These are phyloP conservation scores for Sympetrum striolatum DNA, from an alignment of 2,888 invertebrate species.

Conservation along the genomic window DNA sequence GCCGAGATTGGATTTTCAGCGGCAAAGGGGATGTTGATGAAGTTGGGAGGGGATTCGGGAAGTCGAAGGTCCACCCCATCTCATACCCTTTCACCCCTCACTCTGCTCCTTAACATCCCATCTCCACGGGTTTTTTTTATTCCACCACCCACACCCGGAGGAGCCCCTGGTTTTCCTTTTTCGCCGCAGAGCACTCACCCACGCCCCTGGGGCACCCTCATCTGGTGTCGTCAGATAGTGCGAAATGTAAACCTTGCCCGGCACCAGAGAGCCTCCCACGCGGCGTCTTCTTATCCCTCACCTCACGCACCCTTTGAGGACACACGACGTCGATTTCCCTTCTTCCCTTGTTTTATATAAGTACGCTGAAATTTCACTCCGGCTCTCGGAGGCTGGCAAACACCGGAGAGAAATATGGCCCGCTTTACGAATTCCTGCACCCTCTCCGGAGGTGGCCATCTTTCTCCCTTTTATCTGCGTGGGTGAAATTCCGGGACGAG, in stretches of 20 bases:
- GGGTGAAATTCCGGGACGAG: too few relatives aligned
- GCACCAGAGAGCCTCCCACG: neutral
- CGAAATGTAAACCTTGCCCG: slow-evolving; percentile 10
- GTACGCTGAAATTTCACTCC: too few relatives aligned
- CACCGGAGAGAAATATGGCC: too few relatives aligned
- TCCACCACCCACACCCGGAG: slow-evolving; percentile 45
- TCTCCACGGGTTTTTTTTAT: slow-evolving; percentile 36
- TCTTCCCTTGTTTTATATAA: too few relatives aligned
- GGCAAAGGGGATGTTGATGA: neutral
- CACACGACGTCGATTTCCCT: neutral
- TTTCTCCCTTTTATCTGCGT: too few relatives aligned
- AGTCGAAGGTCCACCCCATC: neutral
- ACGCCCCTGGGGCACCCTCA: slow-evolving; percentile 13
- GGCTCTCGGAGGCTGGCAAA: too few relatives aligned
- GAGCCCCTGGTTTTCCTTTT: neutral
- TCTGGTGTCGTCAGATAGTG: slow-evolving; percentile 44
- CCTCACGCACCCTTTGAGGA: neutral
- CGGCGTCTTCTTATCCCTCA: neutral
- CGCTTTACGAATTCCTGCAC: too few relatives aligned
- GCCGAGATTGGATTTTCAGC: neutral
- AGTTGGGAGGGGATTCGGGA: neutral
- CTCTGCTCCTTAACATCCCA: slow-evolving; percentile 44
- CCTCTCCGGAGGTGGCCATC: too few relatives aligned
- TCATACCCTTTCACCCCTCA: slow-evolving; percentile 10
- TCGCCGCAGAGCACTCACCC: neutral